phyloP scores from a whole-genome alignment of 2,888 invertebrate genomes.

The Phlogophora meticulosa region DNA sequence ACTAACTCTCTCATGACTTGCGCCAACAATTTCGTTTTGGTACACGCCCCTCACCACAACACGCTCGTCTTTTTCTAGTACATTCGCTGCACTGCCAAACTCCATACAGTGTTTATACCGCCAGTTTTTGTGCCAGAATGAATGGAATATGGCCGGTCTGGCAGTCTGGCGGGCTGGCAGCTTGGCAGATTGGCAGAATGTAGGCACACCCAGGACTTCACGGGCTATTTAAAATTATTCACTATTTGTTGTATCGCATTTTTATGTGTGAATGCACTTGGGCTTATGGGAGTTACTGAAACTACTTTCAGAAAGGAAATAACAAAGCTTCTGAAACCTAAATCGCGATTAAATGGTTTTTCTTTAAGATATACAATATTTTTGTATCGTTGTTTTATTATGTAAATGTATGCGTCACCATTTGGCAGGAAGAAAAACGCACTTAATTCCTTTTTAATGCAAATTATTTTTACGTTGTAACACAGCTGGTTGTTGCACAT shows the following conservation, averaged over 20 bases:
- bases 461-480: conserved; percentile 30
- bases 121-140: conserved; percentile 72
- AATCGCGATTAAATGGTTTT: not conserved
- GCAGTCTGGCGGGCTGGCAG: conserved; percentile 58
- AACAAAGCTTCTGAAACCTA: not conserved
- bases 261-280: conserved; percentile 56
- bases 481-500: conserved; percentile 23
- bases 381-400: conserved; percentile 26
- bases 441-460: conserved; percentile 39
- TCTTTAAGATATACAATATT: conserved; percentile 8
- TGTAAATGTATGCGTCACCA: conserved; percentile 46
- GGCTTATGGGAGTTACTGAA: conserved; percentile 9
- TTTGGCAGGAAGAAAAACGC: conserved; percentile 37
- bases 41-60: conserved; percentile 69
- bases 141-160: conserved; percentile 71
- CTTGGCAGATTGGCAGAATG: conserved; percentile 62
- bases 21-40: conserved; percentile 32
- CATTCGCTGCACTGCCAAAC: conserved; percentile 75
- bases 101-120: conserved; percentile 68
- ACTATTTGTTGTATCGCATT: conserved; percentile 63
- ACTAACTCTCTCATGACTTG: conserved; percentile 20
- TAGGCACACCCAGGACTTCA: conserved; percentile 55
- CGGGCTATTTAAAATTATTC: conserved; percentile 73
- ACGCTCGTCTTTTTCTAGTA: conserved; percentile 76
- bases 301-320: not conserved